Evolutionary conservation across 2,113 vertebrate genomes (phyloP).

Genomic region (Pagrus major): DNA sequence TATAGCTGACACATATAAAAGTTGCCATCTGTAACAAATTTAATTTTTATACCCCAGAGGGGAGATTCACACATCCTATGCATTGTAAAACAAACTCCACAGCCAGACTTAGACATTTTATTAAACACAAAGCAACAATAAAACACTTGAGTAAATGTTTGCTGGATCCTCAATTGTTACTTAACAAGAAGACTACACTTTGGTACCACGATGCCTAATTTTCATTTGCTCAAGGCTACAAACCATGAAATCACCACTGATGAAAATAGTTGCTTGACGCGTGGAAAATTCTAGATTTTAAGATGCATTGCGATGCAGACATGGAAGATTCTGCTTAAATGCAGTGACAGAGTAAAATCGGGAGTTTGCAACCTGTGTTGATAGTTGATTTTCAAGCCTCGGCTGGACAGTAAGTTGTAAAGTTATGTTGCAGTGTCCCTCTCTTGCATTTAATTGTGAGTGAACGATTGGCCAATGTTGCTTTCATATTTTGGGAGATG

Average conservation of each 20-base stretch:
- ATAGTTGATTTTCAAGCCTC: too few species aligned
- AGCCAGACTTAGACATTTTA: conserved; percentile 33
- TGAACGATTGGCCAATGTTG: too few species aligned
- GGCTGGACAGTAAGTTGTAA: too few species aligned
- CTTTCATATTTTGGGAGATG: too few species aligned
- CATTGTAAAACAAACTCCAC: conserved; percentile 54
- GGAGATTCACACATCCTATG: conserved; percentile 50
- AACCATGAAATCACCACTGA: neutral
- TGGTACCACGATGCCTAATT: neutral
- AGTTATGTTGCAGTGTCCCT: too few species aligned
- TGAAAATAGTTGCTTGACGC: neutral
- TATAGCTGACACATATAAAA: conserved; percentile 43
- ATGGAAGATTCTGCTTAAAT: too few species aligned
- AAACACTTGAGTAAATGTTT: conserved; percentile 36
- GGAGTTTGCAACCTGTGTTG: too few species aligned
- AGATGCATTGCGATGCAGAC: too few species aligned
- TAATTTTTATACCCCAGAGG: conserved; percentile 39
- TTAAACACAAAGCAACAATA: conserved; percentile 48
- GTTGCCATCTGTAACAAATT: conserved; percentile 62
- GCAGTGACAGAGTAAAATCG: too few species aligned
- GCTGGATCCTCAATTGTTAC: conserved; percentile 1
- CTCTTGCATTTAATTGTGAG: too few species aligned
- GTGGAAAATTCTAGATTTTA: too few species aligned
- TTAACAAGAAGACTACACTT: neutral
- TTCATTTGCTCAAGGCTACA: neutral